Base-by-base conservation (phyloP, 2,113 vertebrate genomes). In the Cepphus grylle region DNA sequence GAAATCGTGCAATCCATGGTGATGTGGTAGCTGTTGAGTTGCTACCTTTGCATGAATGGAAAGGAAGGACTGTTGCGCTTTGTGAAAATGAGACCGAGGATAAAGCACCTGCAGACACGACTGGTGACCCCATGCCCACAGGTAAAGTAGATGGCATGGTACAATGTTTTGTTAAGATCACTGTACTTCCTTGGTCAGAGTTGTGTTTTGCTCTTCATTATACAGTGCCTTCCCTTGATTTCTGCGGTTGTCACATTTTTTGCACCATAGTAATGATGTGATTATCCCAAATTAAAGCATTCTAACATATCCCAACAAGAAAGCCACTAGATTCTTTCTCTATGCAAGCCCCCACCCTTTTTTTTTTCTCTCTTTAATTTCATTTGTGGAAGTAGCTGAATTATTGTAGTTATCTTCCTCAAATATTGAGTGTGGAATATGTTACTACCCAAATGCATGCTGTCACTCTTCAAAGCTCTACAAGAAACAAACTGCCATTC, bases 1-100 rank as follows among this genome's bases (percentile, higher is more conserved):
- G 99, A 14, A 99, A 99, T 96, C 97, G 99, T 42, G 99, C 99
- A 0, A 98, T 99, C 91, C 99, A 99, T 0, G 98, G 99, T 13
- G 99, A 99, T 14, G 17, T 97, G 81, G 99, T 99, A 0, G 99
- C 94, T 19, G 98, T 99, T 61, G 99, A 99, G 86, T 55, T 99
- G 77, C 89, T 99, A 30, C 99, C 99, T 7, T 93, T 84, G 76
- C 97, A 85, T 2, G 99, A 99, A 25, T 99, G 99, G 99, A 98
- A 98, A 65, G 99, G 99, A 58, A 98, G 98, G 65, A 98, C 94
- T 1, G 98, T 96, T 0, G 98, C 99, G 2, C 98, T 99, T 92
- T 98, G 98, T 17, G 99, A 99, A 82, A 98, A 98, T 3, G 98
- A 98, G 62, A 88, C 74, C 2, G 99, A 99, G 5, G 99, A 99